Conservation (phyloP, 2,797 vertebrate genomes). For the Podargus strigoides region DNA sequence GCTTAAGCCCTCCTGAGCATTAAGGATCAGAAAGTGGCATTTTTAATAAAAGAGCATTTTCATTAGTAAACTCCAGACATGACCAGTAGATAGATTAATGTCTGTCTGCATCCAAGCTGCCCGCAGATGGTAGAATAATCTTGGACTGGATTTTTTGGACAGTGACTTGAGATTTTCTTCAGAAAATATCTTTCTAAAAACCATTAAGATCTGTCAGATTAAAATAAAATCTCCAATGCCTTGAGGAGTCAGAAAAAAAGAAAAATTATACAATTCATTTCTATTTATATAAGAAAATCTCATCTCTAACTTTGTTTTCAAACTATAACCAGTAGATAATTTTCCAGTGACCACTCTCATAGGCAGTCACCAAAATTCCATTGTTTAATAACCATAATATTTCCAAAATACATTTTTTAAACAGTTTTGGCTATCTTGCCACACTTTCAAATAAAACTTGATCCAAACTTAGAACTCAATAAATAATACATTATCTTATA, state of each 20-base stretch:
- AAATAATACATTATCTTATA: background rate
- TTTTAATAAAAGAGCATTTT: slow-evolving; percentile 63
- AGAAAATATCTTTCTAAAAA: slow-evolving; percentile 33
- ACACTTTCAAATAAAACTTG: background rate
- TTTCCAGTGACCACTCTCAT: background rate
- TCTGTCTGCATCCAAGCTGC: slow-evolving; percentile 39
- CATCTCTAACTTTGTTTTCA: background rate
- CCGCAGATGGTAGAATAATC: slow-evolving; percentile 58
- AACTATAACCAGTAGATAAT: background rate
- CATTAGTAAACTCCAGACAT: slow-evolving; percentile 46
- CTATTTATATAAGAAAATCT: slow-evolving; percentile 1
- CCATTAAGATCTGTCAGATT: slow-evolving; percentile 43
- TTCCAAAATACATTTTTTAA: background rate
- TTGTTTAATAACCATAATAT: background rate
- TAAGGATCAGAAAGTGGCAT: slow-evolving; percentile 58
- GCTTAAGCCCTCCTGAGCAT: slow-evolving; percentile 61
- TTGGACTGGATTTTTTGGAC: slow-evolving; percentile 50
- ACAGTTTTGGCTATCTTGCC: background rate
- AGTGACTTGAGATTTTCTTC: slow-evolving; percentile 48
- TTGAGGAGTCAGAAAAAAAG: slow-evolving; percentile 23
- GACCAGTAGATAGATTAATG: slow-evolving; percentile 56
- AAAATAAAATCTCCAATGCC: slow-evolving; percentile 38
- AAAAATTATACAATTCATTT: background rate
- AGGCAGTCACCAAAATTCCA: background rate
- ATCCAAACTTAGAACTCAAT: background rate